Evolutionary conservation across 2,113 vertebrate genomes (phyloP), one percentile per base, ranked within the genome.

Genomic region (Podarcis raffonei): DNA sequence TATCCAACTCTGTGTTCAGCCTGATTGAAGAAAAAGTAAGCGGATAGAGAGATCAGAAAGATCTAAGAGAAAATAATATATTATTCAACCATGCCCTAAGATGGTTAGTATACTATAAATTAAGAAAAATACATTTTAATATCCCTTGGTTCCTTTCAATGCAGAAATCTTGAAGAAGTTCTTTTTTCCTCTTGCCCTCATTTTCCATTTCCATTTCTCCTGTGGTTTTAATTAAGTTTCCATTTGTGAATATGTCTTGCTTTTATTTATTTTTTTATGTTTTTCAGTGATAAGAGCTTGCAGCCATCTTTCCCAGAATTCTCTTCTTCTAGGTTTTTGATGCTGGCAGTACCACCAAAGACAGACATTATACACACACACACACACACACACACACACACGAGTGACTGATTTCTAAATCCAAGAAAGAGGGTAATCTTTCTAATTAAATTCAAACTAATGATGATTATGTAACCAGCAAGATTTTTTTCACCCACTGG

Each of bases 311-410:
- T 89, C 79, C 66, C 48, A 75, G 90, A 87, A 74, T 85, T 83
- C 95, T 95, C 94, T 93, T 92, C 42, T 94, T 90, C 87, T 95
- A 91, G 93, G 94, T 95, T 96, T 96, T 95, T 95, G 96, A 95
- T 89, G 91, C 89, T 83, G 22, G 18, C 86, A 89, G 81, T 90
- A 57, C 87, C 94, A 68, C 81, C 72, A 90, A 81, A 95, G 92
- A 92, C 90, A 92, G 65, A 75, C 9, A 18, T 42, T 93, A 91
- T 80, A 72, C 1, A 71, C 27, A 71, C 2, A 71, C 7, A 71
- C 7, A 71, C 30, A 27, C 2, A 20, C 71, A 72, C 13, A 32
- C 30, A 12, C 71, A 72, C 30, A 32, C 25, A 32, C 72, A 94
- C 95, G 86, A 92, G 81, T 16, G 74, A 84, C 79, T 95, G 89